Base-by-base conservation (phyloP, 2,888 invertebrate species). In the Pseudococcus jackbeardsleyi region DNA sequence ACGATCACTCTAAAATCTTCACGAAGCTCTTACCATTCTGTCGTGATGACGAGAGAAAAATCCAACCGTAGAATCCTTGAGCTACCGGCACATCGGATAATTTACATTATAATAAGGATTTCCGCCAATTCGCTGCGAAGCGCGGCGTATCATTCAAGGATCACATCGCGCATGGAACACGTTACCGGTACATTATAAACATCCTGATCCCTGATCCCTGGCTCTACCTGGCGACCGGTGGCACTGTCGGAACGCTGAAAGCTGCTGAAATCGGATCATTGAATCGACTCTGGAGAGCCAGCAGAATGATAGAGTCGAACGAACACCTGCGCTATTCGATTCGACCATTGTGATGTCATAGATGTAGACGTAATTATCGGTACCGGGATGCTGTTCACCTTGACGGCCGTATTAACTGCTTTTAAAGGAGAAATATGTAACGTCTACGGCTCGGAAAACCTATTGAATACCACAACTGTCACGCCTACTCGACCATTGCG, bases 271-370 rank as follows among this genome's bases (percentile, higher is more conserved):
- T 59, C 59, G 59, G 59, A n/a, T 59, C 59, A 59, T n/a, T n/a
- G 59, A 59, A 15, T 19, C 17, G 59, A n/a, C n/a, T n/a, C n/a
- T 12, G 17, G 19, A 2, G 22, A 64, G 12, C 19, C 22, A 64
- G 64, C 9, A 5, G 22, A n/a, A 59, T 6, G 48, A 50, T 42
- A 42, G 9, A 64, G 22, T 22, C 22, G 7, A 22, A 64, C 19
- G 48, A 86, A 88, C 88, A 88, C 88, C 88, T 88, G 88, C 88
- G 50, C 88, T 64, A 86, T 86, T 82, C 82, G 50, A 86, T 86
- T 82, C 82, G 50, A 50, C 88, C 88, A 88, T 88, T 88, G 88
- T 88, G 88, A 88, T 88, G 88, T 88, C 88, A 88, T 88, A 79
- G 88, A 82, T 39, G 82, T 79, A 88, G 79, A 88, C 88, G 88